phyloP scores from a whole-genome alignment of 2,113 vertebrate species.

The Pomatostomus ruficeps region DNA sequence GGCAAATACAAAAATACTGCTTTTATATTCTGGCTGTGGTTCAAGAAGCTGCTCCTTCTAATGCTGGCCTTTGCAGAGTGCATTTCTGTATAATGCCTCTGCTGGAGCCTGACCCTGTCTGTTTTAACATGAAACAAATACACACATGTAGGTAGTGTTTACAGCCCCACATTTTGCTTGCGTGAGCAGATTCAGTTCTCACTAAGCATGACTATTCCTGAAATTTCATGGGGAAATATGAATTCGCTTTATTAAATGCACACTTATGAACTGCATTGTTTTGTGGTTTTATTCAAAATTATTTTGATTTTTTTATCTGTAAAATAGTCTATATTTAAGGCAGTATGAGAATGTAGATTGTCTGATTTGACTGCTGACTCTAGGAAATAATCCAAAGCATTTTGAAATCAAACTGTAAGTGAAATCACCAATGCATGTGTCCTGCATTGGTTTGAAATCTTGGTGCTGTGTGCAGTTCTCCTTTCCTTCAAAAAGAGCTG shows the following conservation, averaged over 20 bases:
- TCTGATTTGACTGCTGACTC: neutral
- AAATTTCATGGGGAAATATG: neutral
- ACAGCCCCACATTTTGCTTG: neutral
- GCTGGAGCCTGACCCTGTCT: neutral
- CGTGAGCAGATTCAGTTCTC: neutral
- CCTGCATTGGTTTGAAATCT: neutral
- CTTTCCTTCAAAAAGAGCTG: neutral
- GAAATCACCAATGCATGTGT: neutral
- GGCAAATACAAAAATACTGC: neutral
- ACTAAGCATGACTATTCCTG: neutral
- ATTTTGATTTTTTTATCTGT: neutral
- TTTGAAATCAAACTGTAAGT: neutral
- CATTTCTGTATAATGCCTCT: neutral
- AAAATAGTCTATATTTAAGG: neutral
- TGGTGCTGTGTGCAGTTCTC: neutral
- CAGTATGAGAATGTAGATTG: neutral
- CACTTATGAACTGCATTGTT: neutral
- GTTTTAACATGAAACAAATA: neutral
- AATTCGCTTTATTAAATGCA: neutral
- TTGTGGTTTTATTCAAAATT: neutral
- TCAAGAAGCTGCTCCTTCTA: neutral
- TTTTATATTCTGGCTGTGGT: neutral
- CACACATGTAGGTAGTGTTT: neutral
- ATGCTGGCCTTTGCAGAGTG: neutral
- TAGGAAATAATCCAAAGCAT: neutral